Conservation (phyloP, 2,888 invertebrate genomes). For the Phymatocera aterrima region DNA sequence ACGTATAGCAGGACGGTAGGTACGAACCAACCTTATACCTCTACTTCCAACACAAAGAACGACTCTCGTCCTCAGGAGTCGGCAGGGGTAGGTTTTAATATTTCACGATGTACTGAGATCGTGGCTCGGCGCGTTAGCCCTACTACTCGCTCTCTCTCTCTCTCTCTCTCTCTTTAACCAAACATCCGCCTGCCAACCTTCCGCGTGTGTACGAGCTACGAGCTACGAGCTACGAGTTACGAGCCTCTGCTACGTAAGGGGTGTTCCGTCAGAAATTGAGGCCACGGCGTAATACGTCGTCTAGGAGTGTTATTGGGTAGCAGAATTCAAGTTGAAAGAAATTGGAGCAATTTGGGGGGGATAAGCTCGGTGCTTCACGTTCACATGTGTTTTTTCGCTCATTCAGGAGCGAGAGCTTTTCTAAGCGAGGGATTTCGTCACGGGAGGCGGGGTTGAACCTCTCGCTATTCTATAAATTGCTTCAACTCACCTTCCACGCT, state of each 20-base stretch:
- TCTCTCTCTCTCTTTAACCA: background rate
- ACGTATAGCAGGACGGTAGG: background rate
- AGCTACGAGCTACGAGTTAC: background rate
- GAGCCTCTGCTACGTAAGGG: background rate
- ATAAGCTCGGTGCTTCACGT: background rate
- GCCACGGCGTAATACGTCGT: background rate
- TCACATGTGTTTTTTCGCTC: no score
- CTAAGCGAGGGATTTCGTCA: no score
- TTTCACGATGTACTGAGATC: slow-evolving; percentile 29
- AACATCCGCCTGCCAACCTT: slow-evolving; percentile 37
- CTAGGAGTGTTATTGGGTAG: background rate
- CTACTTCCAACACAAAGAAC: slow-evolving; percentile 18
- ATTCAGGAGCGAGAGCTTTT: no score
- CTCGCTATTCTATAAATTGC: no score
- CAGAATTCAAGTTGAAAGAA: no score
- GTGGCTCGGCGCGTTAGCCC: slow-evolving; percentile 12
- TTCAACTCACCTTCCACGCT: no score
- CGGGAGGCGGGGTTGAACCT: no score
- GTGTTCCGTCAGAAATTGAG: slow-evolving; percentile 13
- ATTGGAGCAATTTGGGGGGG: background rate
- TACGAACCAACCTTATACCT: background rate
- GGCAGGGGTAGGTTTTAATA: slow-evolving; percentile 36
- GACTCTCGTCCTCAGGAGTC: slow-evolving; percentile 28
- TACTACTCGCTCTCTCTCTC: background rate
- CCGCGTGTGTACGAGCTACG: background rate